These are phyloP conservation scores for Eudyptes chrysolophus DNA, from an alignment of 2,113 vertebrate genomes.

Conservation along the genomic window DNA sequence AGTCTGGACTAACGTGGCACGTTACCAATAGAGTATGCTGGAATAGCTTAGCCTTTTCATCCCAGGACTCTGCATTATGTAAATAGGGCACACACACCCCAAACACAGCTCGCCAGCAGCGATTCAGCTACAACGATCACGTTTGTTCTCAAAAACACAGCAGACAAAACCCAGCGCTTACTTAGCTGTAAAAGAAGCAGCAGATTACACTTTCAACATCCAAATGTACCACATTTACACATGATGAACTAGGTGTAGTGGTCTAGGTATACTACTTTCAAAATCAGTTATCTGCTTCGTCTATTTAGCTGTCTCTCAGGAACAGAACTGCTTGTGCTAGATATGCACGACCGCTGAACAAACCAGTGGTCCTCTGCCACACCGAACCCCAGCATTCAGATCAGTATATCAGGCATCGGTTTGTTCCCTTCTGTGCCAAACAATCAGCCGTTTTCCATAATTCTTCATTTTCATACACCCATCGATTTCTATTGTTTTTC, in stretches of 20 bases:
- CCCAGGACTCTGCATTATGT: background rate
- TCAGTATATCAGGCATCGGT: background rate
- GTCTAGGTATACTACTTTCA: background rate
- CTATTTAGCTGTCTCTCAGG: background rate
- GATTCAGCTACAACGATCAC: background rate
- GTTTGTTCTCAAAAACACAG: background rate
- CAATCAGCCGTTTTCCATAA: background rate
- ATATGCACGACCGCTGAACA: background rate
- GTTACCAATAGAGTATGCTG: fast-evolving
- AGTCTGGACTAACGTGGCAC: background rate
- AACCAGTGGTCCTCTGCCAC: background rate
- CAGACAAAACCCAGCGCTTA: background rate
- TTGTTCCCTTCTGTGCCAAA: background rate
- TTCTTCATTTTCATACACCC: background rate
- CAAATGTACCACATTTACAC: background rate
- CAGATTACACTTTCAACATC: background rate
- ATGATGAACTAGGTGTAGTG: background rate
- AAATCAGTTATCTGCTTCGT: background rate
- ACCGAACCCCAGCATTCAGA: background rate
- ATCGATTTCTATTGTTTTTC: background rate
- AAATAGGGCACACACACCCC: background rate
- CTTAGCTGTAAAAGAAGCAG: background rate
- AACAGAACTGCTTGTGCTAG: background rate
- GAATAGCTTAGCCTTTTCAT: background rate
- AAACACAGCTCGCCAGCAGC: background rate